These are phyloP conservation scores for Bathynomus jamesi DNA, from an alignment of 1,140 invertebrate genomes.

Conservation along the genomic window DNA sequence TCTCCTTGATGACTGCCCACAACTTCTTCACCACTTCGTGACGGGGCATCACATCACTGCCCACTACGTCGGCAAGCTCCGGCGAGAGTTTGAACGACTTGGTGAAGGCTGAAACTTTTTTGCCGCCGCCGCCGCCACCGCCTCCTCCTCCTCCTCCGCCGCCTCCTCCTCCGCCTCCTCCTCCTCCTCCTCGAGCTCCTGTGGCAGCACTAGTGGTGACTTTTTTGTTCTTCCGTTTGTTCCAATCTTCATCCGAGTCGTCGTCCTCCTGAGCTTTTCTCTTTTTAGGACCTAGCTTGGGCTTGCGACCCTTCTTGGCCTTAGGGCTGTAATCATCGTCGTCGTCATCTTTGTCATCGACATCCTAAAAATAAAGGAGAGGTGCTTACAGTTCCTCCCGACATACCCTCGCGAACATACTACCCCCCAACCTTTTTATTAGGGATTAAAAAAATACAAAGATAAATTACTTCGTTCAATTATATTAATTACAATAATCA, in stretches of 20 bases:
- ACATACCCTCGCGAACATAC: too few species aligned
- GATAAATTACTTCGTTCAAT: too few species aligned
- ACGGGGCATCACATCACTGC: conserved; percentile 71
- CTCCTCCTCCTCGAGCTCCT: conserved; percentile 21
- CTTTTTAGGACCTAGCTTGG: conserved; percentile 44
- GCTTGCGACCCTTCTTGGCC: conserved; percentile 47
- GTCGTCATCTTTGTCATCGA: conserved; percentile 55
- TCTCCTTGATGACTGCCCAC: conserved; percentile 86
- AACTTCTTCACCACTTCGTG: conserved; percentile 89
- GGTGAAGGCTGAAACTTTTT: conserved; percentile 63
- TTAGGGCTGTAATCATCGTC: conserved; percentile 52
- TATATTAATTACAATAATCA: too few species aligned
- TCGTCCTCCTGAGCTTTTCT: conserved; percentile 55
- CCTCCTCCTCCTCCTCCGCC: conserved; percentile 46
- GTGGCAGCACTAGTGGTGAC: conserved; percentile 41
- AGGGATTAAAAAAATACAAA: too few species aligned
- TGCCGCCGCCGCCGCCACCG: conserved; percentile 35
- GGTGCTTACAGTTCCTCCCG: too few species aligned
- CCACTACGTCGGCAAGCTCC: conserved; percentile 74
- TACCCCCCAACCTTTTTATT: too few species aligned
- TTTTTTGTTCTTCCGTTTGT: conserved; percentile 55
- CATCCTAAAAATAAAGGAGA: conserved; percentile 45
- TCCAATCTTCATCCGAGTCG: conserved; percentile 60
- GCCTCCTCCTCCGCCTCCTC: conserved; percentile 56
- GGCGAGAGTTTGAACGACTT: conserved; percentile 73